phyloP scores from a whole-genome alignment of 2,888 invertebrate species.

The Orthosia cruda region DNA sequence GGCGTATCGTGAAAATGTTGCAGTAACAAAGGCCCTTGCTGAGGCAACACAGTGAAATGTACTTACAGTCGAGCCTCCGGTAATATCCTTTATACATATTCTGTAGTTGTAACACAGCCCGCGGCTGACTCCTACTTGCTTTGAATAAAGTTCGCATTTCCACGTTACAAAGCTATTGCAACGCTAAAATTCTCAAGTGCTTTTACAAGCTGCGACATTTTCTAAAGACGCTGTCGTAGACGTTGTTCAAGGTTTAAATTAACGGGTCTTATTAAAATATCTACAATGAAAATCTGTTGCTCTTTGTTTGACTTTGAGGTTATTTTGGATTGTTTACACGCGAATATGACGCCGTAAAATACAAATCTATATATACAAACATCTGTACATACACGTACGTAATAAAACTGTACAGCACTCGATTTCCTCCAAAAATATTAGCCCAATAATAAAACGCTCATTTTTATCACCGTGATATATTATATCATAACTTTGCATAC shows the following conservation, averaged over 20 bases:
- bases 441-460: slow-evolving; percentile 48
- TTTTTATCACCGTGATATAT: slow-evolving; percentile 59
- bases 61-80: slow-evolving; percentile 74
- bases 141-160: slow-evolving; percentile 70
- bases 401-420: slow-evolving; percentile 29
- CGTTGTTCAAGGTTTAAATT: slow-evolving; percentile 50
- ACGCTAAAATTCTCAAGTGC: slow-evolving; percentile 63
- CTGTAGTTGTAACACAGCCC: slow-evolving; percentile 68
- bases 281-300: not conserved
- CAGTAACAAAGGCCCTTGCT: slow-evolving; percentile 67
- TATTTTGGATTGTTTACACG: not conserved
- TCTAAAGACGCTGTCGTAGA: slow-evolving; percentile 61
- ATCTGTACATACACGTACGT: slow-evolving; percentile 2
- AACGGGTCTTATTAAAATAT: slow-evolving; percentile 7
- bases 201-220: slow-evolving; percentile 62
- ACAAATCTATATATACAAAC: not conserved
- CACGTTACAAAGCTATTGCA: slow-evolving; percentile 58
- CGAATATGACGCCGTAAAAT: not conserved
- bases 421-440: slow-evolving; percentile 44
- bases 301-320: not conserved
- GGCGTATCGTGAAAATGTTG: slow-evolving; percentile 63
- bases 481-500: slow-evolving; percentile 55
- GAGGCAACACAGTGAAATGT: slow-evolving; percentile 76
- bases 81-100: slow-evolving; percentile 74
- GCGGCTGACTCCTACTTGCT: slow-evolving; percentile 62